phyloP scores from a whole-genome alignment of 2,888 invertebrate species.

The Meteorus cinctellus region DNA sequence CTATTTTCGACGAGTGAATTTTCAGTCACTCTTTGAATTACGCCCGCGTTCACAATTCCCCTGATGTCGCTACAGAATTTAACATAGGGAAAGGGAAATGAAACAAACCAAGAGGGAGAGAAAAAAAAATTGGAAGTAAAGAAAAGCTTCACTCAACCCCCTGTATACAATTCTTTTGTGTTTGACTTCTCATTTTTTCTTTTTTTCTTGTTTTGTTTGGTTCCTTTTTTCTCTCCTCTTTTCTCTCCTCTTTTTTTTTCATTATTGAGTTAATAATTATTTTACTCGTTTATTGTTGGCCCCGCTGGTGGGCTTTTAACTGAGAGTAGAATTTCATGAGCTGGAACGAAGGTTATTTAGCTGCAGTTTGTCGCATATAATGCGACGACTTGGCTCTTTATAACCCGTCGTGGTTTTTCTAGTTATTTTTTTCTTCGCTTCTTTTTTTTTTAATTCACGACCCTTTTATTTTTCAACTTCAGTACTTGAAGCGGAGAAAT shows the following conservation, averaged over 20 bases:
- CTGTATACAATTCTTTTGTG: conserved; percentile 9
- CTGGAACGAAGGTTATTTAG: conserved; percentile 13
- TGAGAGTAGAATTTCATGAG: conserved; percentile 8
- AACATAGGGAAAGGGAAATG: neutral
- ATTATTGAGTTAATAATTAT: conserved; percentile 35
- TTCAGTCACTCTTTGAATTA: conserved; percentile 12
- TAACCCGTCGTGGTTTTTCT: neutral
- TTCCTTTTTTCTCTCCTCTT: neutral
- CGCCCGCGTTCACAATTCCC: neutral
- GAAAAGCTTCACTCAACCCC: neutral
- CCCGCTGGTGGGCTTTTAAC: conserved; percentile 24
- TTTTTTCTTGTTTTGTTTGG: conserved; percentile 9
- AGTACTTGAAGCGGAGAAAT: neutral
- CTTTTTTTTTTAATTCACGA: neutral
- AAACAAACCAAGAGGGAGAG: neutral
- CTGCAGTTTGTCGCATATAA: conserved; percentile 10
- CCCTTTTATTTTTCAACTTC: neutral
- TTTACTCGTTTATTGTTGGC: conserved; percentile 14
- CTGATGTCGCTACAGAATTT: neutral
- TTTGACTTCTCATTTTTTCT: neutral
- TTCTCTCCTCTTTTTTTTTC: neutral
- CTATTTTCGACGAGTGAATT: conserved; percentile 25
- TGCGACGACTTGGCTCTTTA: conserved; percentile 1
- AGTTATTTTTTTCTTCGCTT: neutral
- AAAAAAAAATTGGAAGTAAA: neutral